These are phyloP conservation scores for Sebastes trivittatus DNA, from an alignment of 2,797 vertebrate genomes.

Conservation along the genomic window DNA sequence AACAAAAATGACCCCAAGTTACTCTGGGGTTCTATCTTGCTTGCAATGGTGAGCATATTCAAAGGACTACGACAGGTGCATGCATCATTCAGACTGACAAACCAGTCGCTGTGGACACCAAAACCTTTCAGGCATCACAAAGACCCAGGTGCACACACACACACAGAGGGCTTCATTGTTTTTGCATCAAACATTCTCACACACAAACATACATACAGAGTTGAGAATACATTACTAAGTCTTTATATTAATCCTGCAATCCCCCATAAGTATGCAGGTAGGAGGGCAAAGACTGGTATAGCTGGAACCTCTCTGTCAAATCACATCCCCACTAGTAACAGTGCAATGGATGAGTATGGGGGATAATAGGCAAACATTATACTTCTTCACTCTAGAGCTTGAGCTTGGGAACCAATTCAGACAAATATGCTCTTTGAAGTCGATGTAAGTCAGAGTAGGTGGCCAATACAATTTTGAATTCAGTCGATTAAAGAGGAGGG, in stretches of 20 bases:
- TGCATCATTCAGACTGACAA: conserved; percentile 40
- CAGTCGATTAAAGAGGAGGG: neutral
- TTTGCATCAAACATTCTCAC: conserved; percentile 19
- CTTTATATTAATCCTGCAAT: conserved; percentile 34
- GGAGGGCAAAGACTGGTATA: conserved; percentile 30
- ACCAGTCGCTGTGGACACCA: conserved; percentile 10
- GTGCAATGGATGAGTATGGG: conserved; percentile 1
- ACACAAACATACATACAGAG: neutral
- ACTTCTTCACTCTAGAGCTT: conserved; percentile 25
- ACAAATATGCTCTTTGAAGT: conserved; percentile 45
- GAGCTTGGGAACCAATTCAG: conserved; percentile 18
- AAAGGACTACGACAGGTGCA: conserved; percentile 34
- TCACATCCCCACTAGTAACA: conserved; percentile 9
- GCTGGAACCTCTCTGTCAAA: conserved; percentile 47
- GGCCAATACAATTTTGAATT: conserved; percentile 17
- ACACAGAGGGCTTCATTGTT: conserved; percentile 34
- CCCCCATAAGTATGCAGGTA: conserved; percentile 46
- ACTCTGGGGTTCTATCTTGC: conserved; percentile 1
- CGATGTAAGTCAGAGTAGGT: conserved; percentile 15
- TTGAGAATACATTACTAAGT: conserved; percentile 42
- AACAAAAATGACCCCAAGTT: conserved; percentile 3
- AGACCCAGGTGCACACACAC: conserved; percentile 13
- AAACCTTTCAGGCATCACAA: conserved; percentile 50
- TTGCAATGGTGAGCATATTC: conserved; percentile 5
- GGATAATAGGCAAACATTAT: conserved; percentile 41